phyloP scores from a whole-genome alignment of 2,888 invertebrate species.

The Hybos culiciformis region DNA sequence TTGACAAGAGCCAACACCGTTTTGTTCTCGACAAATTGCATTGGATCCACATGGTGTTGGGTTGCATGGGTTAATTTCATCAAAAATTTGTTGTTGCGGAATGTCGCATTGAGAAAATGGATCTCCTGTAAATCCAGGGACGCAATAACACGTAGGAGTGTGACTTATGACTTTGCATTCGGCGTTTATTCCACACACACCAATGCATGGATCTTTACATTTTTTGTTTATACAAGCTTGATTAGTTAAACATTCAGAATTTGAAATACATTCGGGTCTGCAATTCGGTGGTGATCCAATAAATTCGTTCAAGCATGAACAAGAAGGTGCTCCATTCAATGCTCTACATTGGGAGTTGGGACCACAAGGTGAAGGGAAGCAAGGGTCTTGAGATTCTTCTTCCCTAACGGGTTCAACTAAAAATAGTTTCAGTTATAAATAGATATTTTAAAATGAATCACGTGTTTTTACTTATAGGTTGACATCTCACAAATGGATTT shows the following conservation, averaged over 20 bases:
- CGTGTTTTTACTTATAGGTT: slow-evolving; percentile 35
- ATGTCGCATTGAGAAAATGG: slow-evolving; percentile 36
- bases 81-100: slow-evolving; percentile 15
- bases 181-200: slow-evolving; percentile 49
- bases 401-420: slow-evolving; percentile 24
- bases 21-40: slow-evolving; percentile 38
- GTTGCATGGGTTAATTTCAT: slow-evolving; percentile 41
- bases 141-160: slow-evolving; percentile 46
- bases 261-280: slow-evolving; percentile 65
- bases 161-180: slow-evolving; percentile 45
- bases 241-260: slow-evolving; percentile 58
- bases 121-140: slow-evolving; percentile 42
- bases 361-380: slow-evolving; percentile 67
- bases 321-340: slow-evolving; percentile 49
- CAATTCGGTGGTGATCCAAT: slow-evolving; percentile 64
- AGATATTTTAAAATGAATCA: slow-evolving; percentile 20
- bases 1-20: slow-evolving; percentile 43
- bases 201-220: slow-evolving; percentile 57
- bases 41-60: slow-evolving; percentile 56
- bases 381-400: slow-evolving; percentile 38
- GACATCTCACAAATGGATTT: slow-evolving; percentile 39
- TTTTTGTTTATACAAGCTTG: slow-evolving; percentile 62
- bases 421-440: background rate
- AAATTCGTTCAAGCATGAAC: slow-evolving; percentile 53
- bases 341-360: slow-evolving; percentile 59